Base-by-base conservation (phyloP, 2,888 invertebrate species). In the Latrodectus hesperus region DNA sequence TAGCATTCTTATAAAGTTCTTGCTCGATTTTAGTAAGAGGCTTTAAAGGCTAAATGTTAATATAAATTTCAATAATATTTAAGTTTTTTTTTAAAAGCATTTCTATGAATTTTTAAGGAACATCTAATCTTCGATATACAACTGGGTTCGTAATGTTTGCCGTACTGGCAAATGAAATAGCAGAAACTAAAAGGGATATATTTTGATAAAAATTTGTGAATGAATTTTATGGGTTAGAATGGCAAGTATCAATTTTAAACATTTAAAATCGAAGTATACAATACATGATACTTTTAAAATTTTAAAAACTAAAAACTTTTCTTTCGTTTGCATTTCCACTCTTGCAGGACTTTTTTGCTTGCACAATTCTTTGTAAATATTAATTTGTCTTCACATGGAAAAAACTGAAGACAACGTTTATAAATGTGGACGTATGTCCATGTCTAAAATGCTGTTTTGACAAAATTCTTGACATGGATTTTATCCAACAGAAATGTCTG, bases 161-260 rank as follows among this genome's bases (percentile, higher is more conserved):
- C 55, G 17, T 26, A 52, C 14, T 70, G n/a, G 6, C 11, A 60
- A 26, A 76, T 49, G 17, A 55, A 76, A 64, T 76, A 76, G 5
- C 38, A 76, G 38, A 76, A 76, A 38, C 76, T 65, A 38, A 76
- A 64, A 10, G 76, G 76, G 10, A 64, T n/a, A 65, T 76, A 64
- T 49, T 76, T 64, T 76, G 64, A 17, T 76, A 76, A 16, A 16
- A 8, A 64, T 65, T 64, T 5, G 65, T 76, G 65, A 64, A 76
- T 0, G 76, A 65, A 16, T 10, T 14, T 11, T 14, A 9, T 65
- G 76, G 60, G 12, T 49, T 65, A 1, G 76, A 64, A 9, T 38
- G 51, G 49, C 76, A 76, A n/a, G 4, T 26, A n/a, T 64, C 49
- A 10, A 49, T 49, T 64, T 76, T 14, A 65, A 16, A n/a, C 65